These are phyloP conservation scores for Rhinoraja longicauda DNA, from an alignment of 2,797 vertebrate genomes.

Conservation along the genomic window DNA sequence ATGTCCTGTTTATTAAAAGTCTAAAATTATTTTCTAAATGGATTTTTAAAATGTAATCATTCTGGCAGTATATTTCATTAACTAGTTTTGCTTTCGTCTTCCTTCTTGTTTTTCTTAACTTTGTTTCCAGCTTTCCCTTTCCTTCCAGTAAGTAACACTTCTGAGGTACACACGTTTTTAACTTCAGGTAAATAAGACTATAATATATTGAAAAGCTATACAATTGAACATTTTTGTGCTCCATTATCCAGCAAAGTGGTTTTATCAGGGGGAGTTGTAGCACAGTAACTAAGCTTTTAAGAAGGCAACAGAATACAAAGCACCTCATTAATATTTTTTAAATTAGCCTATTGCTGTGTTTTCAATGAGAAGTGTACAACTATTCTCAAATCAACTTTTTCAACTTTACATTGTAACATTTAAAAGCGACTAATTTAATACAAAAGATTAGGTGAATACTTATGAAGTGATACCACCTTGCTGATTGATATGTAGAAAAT, in stretches of 20 bases:
- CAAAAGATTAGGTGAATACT: neutral
- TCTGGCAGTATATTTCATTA: slow-evolving; percentile 5
- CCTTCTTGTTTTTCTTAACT: slow-evolving; percentile 35
- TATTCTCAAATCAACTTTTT: neutral
- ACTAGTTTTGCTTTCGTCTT: slow-evolving; percentile 26
- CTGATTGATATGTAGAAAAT: slow-evolving; percentile 2
- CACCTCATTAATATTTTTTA: neutral
- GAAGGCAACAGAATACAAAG: neutral
- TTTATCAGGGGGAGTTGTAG: neutral
- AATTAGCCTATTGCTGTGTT: neutral
- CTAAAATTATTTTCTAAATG: neutral
- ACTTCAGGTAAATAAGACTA: slow-evolving; percentile 26
- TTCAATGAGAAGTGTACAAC: neutral
- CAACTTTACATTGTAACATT: neutral
- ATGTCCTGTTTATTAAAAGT: neutral
- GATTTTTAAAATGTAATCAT: slow-evolving; percentile 22
- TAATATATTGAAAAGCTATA: neutral
- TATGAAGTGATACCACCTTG: slow-evolving; percentile 14
- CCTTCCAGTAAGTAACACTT: slow-evolving; percentile 34
- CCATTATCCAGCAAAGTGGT: slow-evolving; percentile 6
- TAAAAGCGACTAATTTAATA: neutral
- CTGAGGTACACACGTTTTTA: neutral
- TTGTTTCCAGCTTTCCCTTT: slow-evolving; percentile 27
- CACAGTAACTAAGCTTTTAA: neutral
- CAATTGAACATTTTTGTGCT: neutral